Base-by-base conservation (phyloP, 2,888 invertebrate genomes). In the Slavum lentiscoides region DNA sequence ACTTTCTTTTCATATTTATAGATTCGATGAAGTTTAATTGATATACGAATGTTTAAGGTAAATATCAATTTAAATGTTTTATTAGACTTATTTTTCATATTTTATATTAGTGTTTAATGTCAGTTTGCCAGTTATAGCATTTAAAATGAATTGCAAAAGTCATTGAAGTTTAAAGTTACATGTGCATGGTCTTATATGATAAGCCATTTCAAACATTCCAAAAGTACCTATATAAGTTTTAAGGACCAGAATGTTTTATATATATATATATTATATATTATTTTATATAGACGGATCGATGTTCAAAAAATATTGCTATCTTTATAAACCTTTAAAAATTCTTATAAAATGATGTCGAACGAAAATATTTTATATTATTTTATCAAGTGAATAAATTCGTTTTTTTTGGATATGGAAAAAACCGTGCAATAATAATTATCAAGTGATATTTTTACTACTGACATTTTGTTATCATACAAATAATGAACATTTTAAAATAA, bases 131-230 rank as follows among this genome's bases (percentile, higher is more conserved):
- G 55, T 19, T 55, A 55, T 55, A 19, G 55, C 4, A 19, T 55
- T 55, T 55, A 59, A 21, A 59, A 59, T 21, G n/a, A 59, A 59
- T 59, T 59, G 11, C n/a, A 59, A 21, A 59, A 21, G n/a, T 59
- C 59, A 21, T 59, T 59, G 21, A 21, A 9, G n/a, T 58, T 58
- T n/a, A 19, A 58, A 58, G n/a, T 58, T 58, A 59, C 21, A 21
- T 59, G 59, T 59, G 59, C n/a, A 11, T 59, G 59, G 59, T 59
- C 59, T 59, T 59, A 59, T 59, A 59, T 21, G 59, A 59, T 59
- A 59, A 59, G 59, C n/a, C 59, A 21, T 21, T 59, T n/a, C 59
- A 59, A 59, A 59, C 59, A 59, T 59, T 59, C 3, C 21, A 8
- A 21, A 21, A n/a, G 21, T 59, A 59, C 11, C 21, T 11, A 21